phyloP scores from a whole-genome alignment of 1,140 invertebrate species.

The Papilio machaon region DNA sequence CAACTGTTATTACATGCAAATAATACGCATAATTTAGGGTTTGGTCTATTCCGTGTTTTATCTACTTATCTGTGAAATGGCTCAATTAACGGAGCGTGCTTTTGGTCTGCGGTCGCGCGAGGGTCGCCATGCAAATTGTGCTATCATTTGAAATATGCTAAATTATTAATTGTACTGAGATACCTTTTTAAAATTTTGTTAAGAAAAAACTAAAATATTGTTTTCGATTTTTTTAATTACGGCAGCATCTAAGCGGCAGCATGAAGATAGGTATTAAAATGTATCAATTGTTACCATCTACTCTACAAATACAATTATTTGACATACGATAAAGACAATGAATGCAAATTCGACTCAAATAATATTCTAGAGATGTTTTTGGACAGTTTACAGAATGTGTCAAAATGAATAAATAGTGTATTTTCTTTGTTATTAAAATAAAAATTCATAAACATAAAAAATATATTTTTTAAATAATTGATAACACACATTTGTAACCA shows the following conservation, averaged over 20 bases:
- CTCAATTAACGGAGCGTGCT: constrained; percentile 74
- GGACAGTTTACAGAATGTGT: no score
- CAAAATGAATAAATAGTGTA: no score
- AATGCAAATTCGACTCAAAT: background rate
- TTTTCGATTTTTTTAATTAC: background rate
- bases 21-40: constrained; percentile 79
- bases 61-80: constrained; percentile 81
- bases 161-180: constrained; percentile 66
- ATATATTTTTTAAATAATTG: constrained; percentile 49
- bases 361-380: background rate
- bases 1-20: constrained; percentile 79
- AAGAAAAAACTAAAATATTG: background rate
- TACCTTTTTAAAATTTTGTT: background rate
- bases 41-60: constrained; percentile 76
- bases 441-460: background rate
- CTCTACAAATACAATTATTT: background rate
- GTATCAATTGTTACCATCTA: background rate
- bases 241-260: background rate
- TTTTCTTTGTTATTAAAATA: background rate
- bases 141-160: constrained; percentile 73
- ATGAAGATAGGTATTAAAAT: background rate
- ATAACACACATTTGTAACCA: constrained; percentile 72
- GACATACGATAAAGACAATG: background rate
- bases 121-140: constrained; percentile 57
- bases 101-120: constrained; percentile 48